Conservation (phyloP, 2,797 vertebrate species). For the Nyctalus aviator region DNA sequence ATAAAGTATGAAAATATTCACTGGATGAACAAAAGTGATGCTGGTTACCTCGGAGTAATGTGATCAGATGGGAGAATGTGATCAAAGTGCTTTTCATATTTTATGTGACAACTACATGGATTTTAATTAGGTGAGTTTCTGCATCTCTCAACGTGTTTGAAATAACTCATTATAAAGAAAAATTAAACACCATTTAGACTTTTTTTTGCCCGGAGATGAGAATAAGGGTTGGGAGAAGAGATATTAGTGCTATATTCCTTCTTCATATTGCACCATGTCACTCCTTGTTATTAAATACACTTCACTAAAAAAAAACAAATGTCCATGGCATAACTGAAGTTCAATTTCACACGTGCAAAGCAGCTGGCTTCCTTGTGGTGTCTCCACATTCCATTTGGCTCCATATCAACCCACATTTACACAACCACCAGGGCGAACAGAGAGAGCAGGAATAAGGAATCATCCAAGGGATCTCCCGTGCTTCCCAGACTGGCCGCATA, state of each 20-base stretch:
- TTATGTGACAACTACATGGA: not conserved
- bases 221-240: not conserved
- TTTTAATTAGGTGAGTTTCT: not conserved
- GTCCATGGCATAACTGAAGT: not conserved
- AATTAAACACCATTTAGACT: not conserved
- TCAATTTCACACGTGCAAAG: not conserved
- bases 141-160: not conserved
- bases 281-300: not conserved
- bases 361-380: not conserved
- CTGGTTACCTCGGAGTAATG: not conserved
- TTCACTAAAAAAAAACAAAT: not conserved
- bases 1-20: not conserved
- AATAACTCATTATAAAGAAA: constrained; percentile 6
- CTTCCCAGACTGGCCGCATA: not conserved
- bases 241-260: not conserved
- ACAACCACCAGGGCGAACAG: not conserved
- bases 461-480: too few species aligned
- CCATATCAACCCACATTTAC: not conserved
- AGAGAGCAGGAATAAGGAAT: not conserved
- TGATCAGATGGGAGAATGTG: not conserved
- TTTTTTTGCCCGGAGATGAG: not conserved
- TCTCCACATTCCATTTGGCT: not conserved
- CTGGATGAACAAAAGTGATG: not conserved
- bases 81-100: not conserved
- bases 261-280: not conserved